Evolutionary conservation across 2,888 invertebrate genomes (phyloP), one percentile per base, ranked within the genome.

Genomic region (Sinodicranocentrus sp.): DNA sequence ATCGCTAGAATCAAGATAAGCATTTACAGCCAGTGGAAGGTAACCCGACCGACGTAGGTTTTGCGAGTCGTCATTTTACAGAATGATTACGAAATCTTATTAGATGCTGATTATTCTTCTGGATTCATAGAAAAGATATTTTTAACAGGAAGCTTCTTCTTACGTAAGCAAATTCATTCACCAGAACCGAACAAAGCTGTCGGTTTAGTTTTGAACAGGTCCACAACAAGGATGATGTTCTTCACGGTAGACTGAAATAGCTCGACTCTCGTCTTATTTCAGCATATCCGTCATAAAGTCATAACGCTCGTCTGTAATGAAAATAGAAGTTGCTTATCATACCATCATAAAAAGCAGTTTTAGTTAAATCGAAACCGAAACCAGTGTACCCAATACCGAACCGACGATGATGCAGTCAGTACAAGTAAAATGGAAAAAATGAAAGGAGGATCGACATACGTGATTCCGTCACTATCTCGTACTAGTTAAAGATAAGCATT

Each of bases 1-100:
- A 65, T 43, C 39, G 39, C 21, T 43, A 15, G 21, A 23, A 65
- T 65, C 65, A 65, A 65, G 65, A 65, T 65, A 65, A 65, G 43
- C 33, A 33, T 33, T n/a, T n/a, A n/a, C n/a, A 52, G 57, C 21
- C 2, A 21, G 19, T 21, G 5, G 33, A 33, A 33, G 33, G 10
- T 33, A 6, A 33, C 33, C 33, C n/a, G n/a, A 33, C 33, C 33
- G 33, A 33, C 33, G 33, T 33, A 33, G 33, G 33, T 33, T n/a
- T n/a, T n/a, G n/a, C n/a, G n/a, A n/a, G n/a, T n/a, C n/a, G n/a
- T n/a, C n/a, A n/a, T n/a, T n/a, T n/a, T n/a, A n/a, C n/a, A n/a
- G n/a, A n/a, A n/a, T n/a, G n/a, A n/a, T n/a, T n/a, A n/a, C n/a
- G n/a, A n/a, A n/a, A n/a, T n/a, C n/a, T n/a, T n/a, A n/a, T n/a